Evolutionary conservation across 1,140 invertebrate species (phyloP).

Genomic region (Nasonia longicornis): DNA sequence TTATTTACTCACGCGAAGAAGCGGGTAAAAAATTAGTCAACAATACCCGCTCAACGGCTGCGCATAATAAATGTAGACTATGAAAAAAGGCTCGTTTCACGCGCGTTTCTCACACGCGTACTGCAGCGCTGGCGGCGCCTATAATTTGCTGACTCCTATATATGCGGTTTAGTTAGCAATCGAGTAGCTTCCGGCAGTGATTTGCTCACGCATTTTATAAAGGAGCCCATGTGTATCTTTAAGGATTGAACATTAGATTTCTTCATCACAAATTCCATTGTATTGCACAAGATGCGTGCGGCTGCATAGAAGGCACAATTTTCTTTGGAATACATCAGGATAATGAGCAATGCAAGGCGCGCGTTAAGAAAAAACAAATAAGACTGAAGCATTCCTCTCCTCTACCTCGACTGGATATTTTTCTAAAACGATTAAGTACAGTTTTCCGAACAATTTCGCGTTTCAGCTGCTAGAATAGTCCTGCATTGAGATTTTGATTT

Average conservation of each 20-base stretch:
- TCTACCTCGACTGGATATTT: too few species aligned
- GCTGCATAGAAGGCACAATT: not conserved
- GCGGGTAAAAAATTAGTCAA: not conserved
- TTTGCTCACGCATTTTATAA: not conserved
- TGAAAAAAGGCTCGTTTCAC: not conserved
- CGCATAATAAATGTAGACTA: too few species aligned
- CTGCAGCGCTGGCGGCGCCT: not conserved
- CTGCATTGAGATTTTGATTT: too few species aligned
- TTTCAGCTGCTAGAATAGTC: too few species aligned
- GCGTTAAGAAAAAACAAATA: too few species aligned
- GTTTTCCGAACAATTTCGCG: too few species aligned
- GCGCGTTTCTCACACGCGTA: not conserved
- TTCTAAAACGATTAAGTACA: too few species aligned
- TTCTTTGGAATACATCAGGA: not conserved
- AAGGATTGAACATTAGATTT: not conserved
- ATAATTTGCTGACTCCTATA: not conserved
- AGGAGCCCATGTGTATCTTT: not conserved
- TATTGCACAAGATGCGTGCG: not conserved
- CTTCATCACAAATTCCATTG: not conserved
- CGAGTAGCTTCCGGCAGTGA: conserved; percentile 37
- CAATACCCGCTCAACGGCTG: not conserved
- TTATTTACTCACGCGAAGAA: not conserved
- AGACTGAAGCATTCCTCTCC: too few species aligned
- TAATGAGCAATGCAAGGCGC: not conserved
- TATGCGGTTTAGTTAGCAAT: not conserved